phyloP scores from a whole-genome alignment of 2,113 vertebrate genomes.

The Amphilophus citrinellus region DNA sequence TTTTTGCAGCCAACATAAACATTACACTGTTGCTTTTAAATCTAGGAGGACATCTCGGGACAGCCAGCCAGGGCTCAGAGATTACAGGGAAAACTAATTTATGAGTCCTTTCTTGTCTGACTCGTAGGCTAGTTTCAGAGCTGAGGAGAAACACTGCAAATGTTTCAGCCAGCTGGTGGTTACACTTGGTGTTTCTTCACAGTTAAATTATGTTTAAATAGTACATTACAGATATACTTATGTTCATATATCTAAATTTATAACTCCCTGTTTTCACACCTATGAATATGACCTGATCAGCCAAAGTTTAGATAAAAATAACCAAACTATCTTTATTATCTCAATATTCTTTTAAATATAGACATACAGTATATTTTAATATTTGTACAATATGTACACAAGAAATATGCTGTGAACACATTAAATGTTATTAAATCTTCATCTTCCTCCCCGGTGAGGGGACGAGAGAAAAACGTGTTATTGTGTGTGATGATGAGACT shows the following conservation, averaged over 20 bases:
- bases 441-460: too few species aligned
- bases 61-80: constrained; percentile 62
- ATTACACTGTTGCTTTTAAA: constrained; percentile 76
- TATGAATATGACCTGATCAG: background rate
- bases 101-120: constrained; percentile 64
- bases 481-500: too few species aligned
- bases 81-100: constrained; percentile 73
- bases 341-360: too few species aligned
- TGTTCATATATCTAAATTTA: background rate
- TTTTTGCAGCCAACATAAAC: constrained; percentile 78
- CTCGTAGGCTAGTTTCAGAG: constrained; percentile 47
- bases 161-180: constrained; percentile 27
- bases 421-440: too few species aligned
- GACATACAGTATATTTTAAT: too few species aligned
- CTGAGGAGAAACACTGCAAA: constrained; percentile 59
- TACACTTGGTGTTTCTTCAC: background rate
- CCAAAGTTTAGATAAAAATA: background rate
- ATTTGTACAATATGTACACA: too few species aligned
- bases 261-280: background rate
- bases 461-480: too few species aligned
- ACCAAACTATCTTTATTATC: background rate
- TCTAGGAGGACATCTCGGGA: constrained; percentile 75
- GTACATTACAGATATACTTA: background rate
- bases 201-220: background rate
- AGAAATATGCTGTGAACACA: background rate